Evolutionary conservation across 53 echinoderm and acorn worm species (phyloP).

Genomic region (Echinarachnius parma): DNA sequence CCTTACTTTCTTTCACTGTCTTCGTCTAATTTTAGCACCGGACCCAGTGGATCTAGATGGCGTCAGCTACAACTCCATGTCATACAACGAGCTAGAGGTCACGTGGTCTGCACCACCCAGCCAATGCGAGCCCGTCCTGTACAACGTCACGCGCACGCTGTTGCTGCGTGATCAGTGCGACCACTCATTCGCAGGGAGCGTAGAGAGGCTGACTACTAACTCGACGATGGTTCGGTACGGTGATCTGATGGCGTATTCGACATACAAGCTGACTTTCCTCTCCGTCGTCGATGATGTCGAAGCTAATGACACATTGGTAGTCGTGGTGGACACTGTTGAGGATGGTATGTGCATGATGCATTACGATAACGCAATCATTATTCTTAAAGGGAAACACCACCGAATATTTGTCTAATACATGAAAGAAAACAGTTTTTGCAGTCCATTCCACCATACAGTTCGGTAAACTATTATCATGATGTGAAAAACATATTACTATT

Average conservation of each 20-base stretch:
- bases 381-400: too few species aligned
- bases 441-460: too few species aligned
- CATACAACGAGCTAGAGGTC: background rate
- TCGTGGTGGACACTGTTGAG: background rate
- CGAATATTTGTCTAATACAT: too few species aligned
- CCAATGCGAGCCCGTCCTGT: background rate
- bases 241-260: background rate
- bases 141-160: background rate
- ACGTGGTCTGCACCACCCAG: background rate
- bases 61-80: background rate
- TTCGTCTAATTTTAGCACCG: background rate
- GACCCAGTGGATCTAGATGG: background rate
- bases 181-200: background rate
- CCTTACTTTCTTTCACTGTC: too few species aligned
- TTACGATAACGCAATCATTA: too few species aligned
- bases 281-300: background rate
- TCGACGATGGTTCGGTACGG: background rate
- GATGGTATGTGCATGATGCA: too few species aligned
- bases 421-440: too few species aligned
- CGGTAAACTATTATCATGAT: too few species aligned
- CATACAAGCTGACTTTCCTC: background rate
- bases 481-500: too few species aligned
- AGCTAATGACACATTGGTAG: background rate
- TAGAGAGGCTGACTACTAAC: background rate
- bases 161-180: background rate